Evolutionary conservation across 2,113 vertebrate genomes (phyloP).

Genomic region (Mungos mungo): DNA sequence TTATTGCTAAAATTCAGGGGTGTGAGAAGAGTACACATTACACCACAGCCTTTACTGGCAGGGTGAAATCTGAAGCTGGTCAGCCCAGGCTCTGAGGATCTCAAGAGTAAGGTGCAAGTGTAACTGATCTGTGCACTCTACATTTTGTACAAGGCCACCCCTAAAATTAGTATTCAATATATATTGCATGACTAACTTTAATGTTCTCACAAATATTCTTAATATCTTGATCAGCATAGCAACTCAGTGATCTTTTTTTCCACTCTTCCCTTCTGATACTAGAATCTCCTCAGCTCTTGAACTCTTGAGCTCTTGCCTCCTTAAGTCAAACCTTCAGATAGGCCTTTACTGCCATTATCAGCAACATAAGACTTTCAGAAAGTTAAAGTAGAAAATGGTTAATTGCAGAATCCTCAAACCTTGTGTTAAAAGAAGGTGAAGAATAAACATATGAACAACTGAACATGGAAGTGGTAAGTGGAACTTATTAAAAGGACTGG

Average conservation of each 20-base stretch:
- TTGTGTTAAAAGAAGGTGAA: not conserved
- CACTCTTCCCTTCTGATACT: not conserved
- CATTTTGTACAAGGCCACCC: not conserved
- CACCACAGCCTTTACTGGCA: not conserved
- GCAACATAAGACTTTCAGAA: not conserved
- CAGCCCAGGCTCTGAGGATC: not conserved
- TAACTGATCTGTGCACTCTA: not conserved
- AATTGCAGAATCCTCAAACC: not conserved
- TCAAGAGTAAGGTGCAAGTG: not conserved
- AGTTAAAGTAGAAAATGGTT: conserved; percentile 10
- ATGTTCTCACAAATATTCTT: not conserved
- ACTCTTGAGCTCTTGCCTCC: not conserved
- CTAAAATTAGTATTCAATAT: not conserved
- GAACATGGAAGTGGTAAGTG: not conserved
- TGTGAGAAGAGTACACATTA: not conserved
- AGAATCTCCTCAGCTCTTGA: not conserved
- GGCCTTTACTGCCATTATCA: not conserved
- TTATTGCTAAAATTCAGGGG: not conserved
- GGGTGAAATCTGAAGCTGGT: not conserved
- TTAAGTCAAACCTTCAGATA: not conserved
- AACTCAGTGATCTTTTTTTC: not conserved
- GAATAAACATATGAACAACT: not conserved
- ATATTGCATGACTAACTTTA: not conserved
- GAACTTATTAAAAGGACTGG: not conserved
- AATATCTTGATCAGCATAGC: not conserved